A percentile compares a stretch with the other conserved stretches of the same genome.
Conservation (phyloP, 2,888 invertebrate species). For the Panzeria rudis region DNA sequence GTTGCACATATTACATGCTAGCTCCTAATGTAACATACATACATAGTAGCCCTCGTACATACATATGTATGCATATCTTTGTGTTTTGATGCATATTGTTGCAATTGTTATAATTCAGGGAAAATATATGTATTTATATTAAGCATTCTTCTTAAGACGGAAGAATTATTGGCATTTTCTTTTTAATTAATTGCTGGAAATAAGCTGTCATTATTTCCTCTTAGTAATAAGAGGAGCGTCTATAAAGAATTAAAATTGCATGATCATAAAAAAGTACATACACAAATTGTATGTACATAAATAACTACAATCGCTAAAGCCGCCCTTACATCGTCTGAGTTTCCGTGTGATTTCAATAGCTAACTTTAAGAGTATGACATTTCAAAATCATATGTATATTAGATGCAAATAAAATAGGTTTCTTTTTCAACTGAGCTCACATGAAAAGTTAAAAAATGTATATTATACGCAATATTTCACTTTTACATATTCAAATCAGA, state of each 20-base stretch:
- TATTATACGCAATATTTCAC: no score
- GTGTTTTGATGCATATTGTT: not conserved
- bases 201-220: constrained; percentile 55
- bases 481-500: no score
- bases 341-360: no score
- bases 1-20: no score
- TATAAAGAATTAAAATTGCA: not conserved
- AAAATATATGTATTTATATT: not conserved
- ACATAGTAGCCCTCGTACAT: not conserved
- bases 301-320: not conserved
- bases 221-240: constrained; percentile 32
- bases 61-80: not conserved
- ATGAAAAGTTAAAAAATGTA: no score
- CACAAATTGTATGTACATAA: not conserved
- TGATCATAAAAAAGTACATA: not conserved
- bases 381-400: no score
- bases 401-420: no score
- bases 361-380: no score
- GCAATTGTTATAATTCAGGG: not conserved
- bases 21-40: no score
- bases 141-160: constrained; percentile 46
- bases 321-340: no score
- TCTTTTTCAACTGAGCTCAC: no score
- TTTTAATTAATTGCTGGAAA: constrained; percentile 38
- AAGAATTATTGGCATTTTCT: constrained; percentile 66